Base-by-base conservation (phyloP, 2,113 vertebrate species). In the Smithornis capensis region DNA sequence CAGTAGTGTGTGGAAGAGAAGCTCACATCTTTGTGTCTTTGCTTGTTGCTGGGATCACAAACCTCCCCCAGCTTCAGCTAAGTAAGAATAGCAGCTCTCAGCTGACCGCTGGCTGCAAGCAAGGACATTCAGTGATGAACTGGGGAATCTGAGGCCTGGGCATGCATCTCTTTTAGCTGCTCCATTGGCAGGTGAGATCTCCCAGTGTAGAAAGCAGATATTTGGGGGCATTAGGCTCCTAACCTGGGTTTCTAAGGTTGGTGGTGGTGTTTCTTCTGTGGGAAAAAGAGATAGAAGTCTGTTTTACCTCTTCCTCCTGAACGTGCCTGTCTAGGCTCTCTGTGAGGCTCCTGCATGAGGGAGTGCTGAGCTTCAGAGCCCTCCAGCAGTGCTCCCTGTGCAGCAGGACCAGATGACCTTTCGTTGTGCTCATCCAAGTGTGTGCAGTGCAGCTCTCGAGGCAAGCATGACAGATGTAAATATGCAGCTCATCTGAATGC, bases 401-500 rank as follows among this genome's bases (percentile, higher is more conserved):
- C 85, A 88, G 87, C 15, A 28, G 82, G 65, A 64, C 40, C 78
- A 45, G 83, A 2, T 37, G 84, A 89, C 91, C 94, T 96, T 94
- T 89, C 0, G 1, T 38, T 15, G 33, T 78, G 24, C n/a, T 67
- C 81, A 64, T 60, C 65, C 87, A 15, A 76, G 80, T 8, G 69
- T 53, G 80, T 7, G 60, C 73, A 49, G 80, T 1, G n/a, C 52
- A 52, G 91, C 56, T 68, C 77, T 52, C 0, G 1, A 68, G 78
- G 80, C 64, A 15, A 73, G 73, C 3, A 18, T 1, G 6, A 62
- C 91, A 63, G 60, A 77, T 92, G 94, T 91, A 96, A 97, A 87
- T 56, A 95, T 0, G 1, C 64, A 68, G 91, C 91, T 94, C 83
- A 84, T 95, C 87, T 84, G 77, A 59, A 92, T 79, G 89, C 83